Percentiles rank a stretch among this genome's conserved stretches.
Evolutionary conservation across 2,888 invertebrate species (phyloP).

Genomic region (Torymus tubicola): DNA sequence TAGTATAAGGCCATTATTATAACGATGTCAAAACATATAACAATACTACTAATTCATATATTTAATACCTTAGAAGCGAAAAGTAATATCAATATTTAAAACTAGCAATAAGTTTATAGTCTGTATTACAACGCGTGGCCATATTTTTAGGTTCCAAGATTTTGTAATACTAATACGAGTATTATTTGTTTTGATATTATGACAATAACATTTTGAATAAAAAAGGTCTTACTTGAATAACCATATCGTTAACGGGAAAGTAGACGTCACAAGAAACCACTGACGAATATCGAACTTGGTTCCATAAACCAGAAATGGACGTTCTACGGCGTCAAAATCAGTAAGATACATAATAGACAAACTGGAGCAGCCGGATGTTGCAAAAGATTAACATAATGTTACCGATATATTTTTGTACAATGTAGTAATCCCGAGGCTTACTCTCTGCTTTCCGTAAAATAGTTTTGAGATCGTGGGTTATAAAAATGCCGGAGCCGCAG

Average conservation of each 20-base stretch:
- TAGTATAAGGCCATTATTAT: too few relatives aligned
- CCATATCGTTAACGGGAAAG: constrained; percentile 89
- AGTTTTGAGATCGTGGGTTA: constrained; percentile 85
- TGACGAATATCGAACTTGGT: constrained; percentile 95
- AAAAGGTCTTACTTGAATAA: constrained; percentile 82
- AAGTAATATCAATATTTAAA: too few relatives aligned
- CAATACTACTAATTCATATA: too few relatives aligned
- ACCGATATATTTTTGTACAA: constrained; percentile 95
- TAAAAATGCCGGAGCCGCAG: constrained; percentile 89
- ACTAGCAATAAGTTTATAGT: too few relatives aligned
- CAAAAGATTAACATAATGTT: constrained; percentile 54
- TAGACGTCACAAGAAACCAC: constrained; percentile 90
- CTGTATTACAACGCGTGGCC: too few relatives aligned
- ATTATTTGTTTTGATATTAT: not conserved
- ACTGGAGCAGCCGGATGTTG: too few relatives aligned
- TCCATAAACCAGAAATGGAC: constrained; percentile 87
- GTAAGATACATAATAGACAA: not conserved
- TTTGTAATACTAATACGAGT: not conserved
- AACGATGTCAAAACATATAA: too few relatives aligned
- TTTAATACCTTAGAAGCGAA: too few relatives aligned
- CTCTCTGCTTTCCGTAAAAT: constrained; percentile 82
- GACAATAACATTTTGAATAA: not conserved
- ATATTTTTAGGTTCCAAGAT: too few relatives aligned
- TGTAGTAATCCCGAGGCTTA: constrained; percentile 82
- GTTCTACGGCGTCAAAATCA: constrained; percentile 79